Conservation (phyloP, 2,113 vertebrate species). For the Anolis carolinensis region DNA sequence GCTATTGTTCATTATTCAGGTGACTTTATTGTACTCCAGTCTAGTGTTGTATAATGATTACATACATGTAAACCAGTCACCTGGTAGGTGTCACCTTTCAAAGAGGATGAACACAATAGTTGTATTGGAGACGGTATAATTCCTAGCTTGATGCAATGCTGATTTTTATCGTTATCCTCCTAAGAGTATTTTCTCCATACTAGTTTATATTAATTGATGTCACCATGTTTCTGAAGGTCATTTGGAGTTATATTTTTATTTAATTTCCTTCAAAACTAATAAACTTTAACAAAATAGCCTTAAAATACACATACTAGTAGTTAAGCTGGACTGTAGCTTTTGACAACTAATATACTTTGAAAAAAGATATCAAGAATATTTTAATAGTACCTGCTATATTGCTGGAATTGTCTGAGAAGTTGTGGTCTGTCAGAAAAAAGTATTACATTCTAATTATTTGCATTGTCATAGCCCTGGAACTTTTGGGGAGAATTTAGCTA, state of each 20-base stretch:
- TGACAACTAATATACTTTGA: background rate
- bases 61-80: background rate
- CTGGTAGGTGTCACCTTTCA: background rate
- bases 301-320: background rate
- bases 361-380: background rate
- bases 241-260: background rate
- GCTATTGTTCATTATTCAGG: slow-evolving; percentile 17
- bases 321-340: background rate
- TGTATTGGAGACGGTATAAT: slow-evolving; percentile 3
- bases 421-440: background rate
- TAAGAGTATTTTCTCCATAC: background rate
- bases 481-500: too few species aligned
- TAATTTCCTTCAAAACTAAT: background rate
- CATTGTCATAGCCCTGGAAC: background rate
- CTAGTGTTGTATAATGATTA: background rate
- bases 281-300: background rate
- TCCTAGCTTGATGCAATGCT: background rate
- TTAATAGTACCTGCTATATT: background rate
- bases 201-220: background rate
- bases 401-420: background rate
- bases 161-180: slow-evolving; percentile 12
- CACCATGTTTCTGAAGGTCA: background rate
- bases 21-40: background rate
- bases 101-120: slow-evolving; percentile 6
- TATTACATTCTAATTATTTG: background rate